Evolutionary conservation across 2,888 invertebrate genomes (phyloP), one percentile per base, ranked within the genome.

Genomic region (Graphium colonna): DNA sequence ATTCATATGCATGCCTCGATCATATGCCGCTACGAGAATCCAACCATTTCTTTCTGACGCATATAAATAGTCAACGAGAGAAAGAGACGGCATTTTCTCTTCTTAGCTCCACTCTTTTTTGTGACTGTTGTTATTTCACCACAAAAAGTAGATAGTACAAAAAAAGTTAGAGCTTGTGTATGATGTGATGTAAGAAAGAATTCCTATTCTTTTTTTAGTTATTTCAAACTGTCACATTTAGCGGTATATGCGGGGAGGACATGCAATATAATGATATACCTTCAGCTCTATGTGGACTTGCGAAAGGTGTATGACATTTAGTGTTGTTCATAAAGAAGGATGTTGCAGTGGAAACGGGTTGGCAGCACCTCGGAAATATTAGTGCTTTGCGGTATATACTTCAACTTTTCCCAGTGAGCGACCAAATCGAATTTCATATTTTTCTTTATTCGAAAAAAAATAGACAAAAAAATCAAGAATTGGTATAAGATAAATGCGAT

Each of bases 261-360:
- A 42, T 43, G 36, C 52, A 52, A 52, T 28, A 48, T 40, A 15
- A 39, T 52, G 46, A 47, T 42, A 52, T 47, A 36, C 10, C 36
- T 42, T 21, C 42, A 21, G 26, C 36, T 36, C n/a, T n/a, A 46
- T 36, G 36, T 41, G 33, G 42, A 46, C 41, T 46, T 31, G 10
- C n/a, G 21, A 28, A 21, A 38, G 46, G 28, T 41, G 47, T 31
- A n/a, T 40, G 26, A 33, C 17, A 40, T 40, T 26, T 33, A 31
- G 26, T 38, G 15, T 16, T 44, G 31, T 31, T 31, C 9, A 44
- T 12, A 47, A 47, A 13, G 17, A 51, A 42, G 31, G 21, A 51
- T 28, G 26, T 44, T 44, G 28, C 43, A 51, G 28, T 44, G 17
- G 26, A 44, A 51, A 28, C 12, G 12, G 26, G 26, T 39, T 12